phyloP scores from a whole-genome alignment of 2,888 invertebrate species.

The Nebria brevicollis region DNA sequence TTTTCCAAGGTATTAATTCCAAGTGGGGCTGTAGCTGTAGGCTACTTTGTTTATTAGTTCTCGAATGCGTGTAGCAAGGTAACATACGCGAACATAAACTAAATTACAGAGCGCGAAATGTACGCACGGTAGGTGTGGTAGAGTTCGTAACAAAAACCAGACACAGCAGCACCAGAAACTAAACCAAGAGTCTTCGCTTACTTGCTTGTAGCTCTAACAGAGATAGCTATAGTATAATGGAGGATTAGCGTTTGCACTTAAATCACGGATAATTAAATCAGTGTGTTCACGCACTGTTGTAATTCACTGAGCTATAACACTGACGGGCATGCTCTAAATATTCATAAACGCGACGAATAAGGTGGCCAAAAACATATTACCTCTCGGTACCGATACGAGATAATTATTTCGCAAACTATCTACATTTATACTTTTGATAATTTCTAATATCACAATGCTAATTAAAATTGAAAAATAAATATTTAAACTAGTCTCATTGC shows the following conservation, averaged over 20 bases:
- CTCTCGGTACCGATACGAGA: neutral
- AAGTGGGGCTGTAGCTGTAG: neutral
- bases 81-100: neutral
- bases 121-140: neutral
- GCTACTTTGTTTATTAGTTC: neutral
- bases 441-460: too few species aligned
- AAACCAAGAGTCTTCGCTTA: neutral
- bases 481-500: too few species aligned
- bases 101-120: neutral
- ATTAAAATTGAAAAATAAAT: too few species aligned
- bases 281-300: constrained; percentile 34
- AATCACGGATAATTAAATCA: constrained; percentile 41
- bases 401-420: neutral
- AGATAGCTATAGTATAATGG: neutral
- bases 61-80: neutral
- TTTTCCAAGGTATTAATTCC: neutral
- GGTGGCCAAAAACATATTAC: constrained; percentile 38
- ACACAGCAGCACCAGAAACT: neutral
- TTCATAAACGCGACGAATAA: constrained; percentile 34
- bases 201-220: neutral
- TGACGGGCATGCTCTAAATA: constrained; percentile 26
- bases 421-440: neutral
- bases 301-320: constrained; percentile 31
- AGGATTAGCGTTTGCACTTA: constrained; percentile 19
- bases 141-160: neutral